These are phyloP conservation scores for Poliocrania exsul DNA, from an alignment of 2,797 vertebrate genomes.

Conservation along the genomic window DNA sequence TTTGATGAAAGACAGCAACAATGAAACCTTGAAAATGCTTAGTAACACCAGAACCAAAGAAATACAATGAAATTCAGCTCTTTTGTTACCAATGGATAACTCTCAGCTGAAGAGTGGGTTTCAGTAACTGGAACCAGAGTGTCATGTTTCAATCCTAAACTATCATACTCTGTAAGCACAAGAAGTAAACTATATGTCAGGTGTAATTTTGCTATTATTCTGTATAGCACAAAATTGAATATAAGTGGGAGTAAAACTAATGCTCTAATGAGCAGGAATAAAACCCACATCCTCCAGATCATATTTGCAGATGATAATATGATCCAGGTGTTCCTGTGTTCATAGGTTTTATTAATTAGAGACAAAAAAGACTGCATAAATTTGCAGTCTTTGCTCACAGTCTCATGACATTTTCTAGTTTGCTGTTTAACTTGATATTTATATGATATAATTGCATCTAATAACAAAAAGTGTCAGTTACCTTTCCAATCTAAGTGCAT, in stretches of 20 bases:
- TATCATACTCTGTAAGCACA: not conserved
- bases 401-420: not conserved
- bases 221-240: not conserved
- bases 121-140: not conserved
- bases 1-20: not conserved
- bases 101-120: not conserved
- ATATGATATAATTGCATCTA: not conserved
- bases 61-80: not conserved
- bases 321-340: not conserved
- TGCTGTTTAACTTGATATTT: not conserved
- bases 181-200: not conserved
- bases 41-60: not conserved
- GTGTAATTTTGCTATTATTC: slow-evolving; percentile 8
- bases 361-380: not conserved
- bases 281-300: not conserved
- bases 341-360: not conserved
- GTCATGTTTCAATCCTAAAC: not conserved
- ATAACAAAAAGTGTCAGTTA: not conserved
- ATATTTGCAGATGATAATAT: not conserved
- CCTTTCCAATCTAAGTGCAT: not conserved
- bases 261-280: not conserved
- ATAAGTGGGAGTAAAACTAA: not conserved
- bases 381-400: not conserved
- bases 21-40: not conserved
- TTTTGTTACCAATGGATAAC: not conserved